phyloP scores from a whole-genome alignment of 2,113 vertebrate genomes.

The Phalacrocorax carbo region DNA sequence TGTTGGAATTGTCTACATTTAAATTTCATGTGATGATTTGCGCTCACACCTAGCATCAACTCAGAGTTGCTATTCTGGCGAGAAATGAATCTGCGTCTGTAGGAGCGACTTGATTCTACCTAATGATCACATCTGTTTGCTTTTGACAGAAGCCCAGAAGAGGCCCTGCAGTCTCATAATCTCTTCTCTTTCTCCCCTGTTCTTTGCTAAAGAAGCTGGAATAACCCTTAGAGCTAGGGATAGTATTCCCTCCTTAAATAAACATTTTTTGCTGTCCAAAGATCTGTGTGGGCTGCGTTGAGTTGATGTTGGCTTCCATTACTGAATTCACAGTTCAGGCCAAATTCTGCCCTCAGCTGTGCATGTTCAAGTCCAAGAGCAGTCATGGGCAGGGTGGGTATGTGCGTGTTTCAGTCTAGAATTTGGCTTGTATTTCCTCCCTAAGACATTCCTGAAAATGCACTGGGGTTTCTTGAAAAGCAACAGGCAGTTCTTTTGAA shows the following conservation, averaged over 20 bases:
- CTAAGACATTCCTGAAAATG: neutral
- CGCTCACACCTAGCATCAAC: neutral
- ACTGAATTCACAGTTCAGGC: neutral
- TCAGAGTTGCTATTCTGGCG: neutral
- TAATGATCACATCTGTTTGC: neutral
- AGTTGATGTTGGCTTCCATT: conserved; percentile 38
- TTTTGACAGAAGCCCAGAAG: neutral
- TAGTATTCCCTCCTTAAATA: neutral
- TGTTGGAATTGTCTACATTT: neutral
- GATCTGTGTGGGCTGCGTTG: conserved; percentile 24
- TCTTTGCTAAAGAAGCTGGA: conserved; percentile 11
- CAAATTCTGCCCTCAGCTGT: conserved; percentile 1
- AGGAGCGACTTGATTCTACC: neutral
- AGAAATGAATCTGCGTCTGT: neutral
- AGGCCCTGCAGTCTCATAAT: neutral
- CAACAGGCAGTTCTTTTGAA: neutral
- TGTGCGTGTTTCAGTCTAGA: neutral
- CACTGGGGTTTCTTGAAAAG: neutral
- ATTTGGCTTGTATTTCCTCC: neutral
- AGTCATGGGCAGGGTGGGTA: neutral
- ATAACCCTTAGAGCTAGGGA: neutral
- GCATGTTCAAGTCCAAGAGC: neutral
- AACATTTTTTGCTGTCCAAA: neutral
- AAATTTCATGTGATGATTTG: neutral
- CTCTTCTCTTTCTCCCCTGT: neutral